Base-by-base conservation (phyloP, 2,113 vertebrate species). In the Progne subis region DNA sequence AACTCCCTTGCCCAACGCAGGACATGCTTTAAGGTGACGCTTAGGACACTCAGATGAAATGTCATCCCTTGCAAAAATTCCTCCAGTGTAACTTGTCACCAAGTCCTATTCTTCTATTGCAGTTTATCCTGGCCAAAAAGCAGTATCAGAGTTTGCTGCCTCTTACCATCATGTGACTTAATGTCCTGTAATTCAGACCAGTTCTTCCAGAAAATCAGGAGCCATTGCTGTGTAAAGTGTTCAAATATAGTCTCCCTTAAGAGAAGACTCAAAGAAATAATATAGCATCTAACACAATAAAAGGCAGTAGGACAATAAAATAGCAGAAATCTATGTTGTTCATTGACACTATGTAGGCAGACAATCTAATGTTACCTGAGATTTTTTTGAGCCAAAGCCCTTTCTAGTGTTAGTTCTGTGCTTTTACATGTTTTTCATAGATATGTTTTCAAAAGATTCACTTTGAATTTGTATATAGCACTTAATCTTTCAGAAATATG, bases 381-480 rank as follows among this genome's bases (percentile, higher is more conserved):
- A 70, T 85, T 87, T 75, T 72, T 82, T 79, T 94, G 53, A 92
- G 59, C 39, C 75, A 67, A 34, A 57, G 34, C 7, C n/a, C 32
- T 82, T 79, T 31, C 39, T 39, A 60, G 4, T 67, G 43, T 77
- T 67, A 61, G 26, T 85, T 88, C 68, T 82, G 25, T 89, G 47
- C 53, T 87, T 91, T 92, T 70, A 76, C 71, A 53, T 68, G 61
- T 82, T 90, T 87, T 61, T 47, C 59, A 65, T 32, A 80, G 63
- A 61, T 76, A 37, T 9, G 37, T 83, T 91, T 82, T 46, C 63
- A 52, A 72, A 92, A 82, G 25, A 53, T 74, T 90, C 55, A 59
- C 59, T 90, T 90, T 95, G 68, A 95, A 90, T 92, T 86, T 93
- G 43, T 56, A 77, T 50, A 86, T 63, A 70, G 18, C 59, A 74